Percentiles rank a stretch among this genome's conserved stretches.
Evolutionary conservation across 2,113 vertebrate genomes (phyloP).

Genomic region (Ariopsis seemanni): DNA sequence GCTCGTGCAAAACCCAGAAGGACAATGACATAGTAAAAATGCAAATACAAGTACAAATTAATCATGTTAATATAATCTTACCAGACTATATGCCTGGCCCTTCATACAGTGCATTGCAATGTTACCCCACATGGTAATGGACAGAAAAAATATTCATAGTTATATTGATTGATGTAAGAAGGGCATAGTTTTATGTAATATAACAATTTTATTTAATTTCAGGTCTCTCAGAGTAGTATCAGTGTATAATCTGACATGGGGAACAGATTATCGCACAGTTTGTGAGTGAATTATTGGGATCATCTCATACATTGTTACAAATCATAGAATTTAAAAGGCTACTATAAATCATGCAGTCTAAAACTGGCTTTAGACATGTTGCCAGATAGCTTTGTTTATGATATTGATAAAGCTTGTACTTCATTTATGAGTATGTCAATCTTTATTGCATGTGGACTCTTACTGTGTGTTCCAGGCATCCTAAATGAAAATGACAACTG

Average conservation of each 20-base stretch:
- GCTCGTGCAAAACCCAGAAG: neutral
- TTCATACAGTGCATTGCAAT: neutral
- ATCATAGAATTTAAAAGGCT: neutral
- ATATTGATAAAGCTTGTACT: neutral
- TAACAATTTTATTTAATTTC: neutral
- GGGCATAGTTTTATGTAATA: neutral
- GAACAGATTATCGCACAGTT: neutral
- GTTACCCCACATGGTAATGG: neutral
- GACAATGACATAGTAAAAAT: neutral
- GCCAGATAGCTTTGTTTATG: neutral
- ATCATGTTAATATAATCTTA: neutral
- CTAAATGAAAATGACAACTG: conserved; percentile 95
- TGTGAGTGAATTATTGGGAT: neutral
- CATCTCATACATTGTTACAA: neutral
- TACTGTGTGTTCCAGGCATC: conserved; percentile 73
- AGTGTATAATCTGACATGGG: neutral
- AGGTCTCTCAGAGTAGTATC: neutral
- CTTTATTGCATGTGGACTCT: neutral
- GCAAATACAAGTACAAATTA: neutral
- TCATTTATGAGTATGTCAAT: neutral
- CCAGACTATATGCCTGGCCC: neutral
- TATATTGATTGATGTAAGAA: neutral
- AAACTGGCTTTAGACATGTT: neutral
- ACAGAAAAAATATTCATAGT: neutral
- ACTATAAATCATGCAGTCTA: neutral